phyloP scores from a whole-genome alignment of 2,888 invertebrate species.

The Tenthredo amoena region DNA sequence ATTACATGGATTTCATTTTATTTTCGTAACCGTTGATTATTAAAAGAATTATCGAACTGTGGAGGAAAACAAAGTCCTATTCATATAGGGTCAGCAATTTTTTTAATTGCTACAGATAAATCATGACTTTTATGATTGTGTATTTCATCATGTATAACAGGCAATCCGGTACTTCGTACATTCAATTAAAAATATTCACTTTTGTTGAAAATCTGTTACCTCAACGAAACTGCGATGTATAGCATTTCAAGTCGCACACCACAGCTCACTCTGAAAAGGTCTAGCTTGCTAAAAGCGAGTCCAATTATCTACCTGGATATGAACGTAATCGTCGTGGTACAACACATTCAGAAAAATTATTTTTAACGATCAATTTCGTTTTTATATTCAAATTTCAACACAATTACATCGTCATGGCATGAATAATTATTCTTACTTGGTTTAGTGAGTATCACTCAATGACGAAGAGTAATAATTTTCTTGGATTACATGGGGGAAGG shows the following conservation, averaged over 20 bases:
- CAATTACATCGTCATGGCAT: not conserved
- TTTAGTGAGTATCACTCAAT: not conserved
- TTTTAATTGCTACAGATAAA: slow-evolving; percentile 1
- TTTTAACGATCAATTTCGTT: not conserved
- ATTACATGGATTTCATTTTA: not conserved
- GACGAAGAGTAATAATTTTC: not conserved
- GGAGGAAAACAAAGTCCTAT: not conserved
- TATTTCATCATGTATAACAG: not conserved
- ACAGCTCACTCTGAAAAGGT: not conserved
- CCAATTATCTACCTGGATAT: not conserved
- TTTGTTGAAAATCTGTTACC: not conserved
- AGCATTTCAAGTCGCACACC: not conserved
- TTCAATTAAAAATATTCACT: slow-evolving; percentile 4
- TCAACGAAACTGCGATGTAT: not conserved
- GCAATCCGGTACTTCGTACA: not conserved
- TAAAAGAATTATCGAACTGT: not conserved
- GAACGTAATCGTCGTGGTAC: not conserved
- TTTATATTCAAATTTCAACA: not conserved
- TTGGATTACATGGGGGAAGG: not conserved
- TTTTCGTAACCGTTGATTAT: not conserved
- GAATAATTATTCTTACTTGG: not conserved
- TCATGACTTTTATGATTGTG: not conserved
- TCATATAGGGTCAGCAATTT: not conserved
- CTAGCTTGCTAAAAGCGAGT: not conserved
- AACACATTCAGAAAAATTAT: not conserved